These are phyloP conservation scores for Lepisosteus osseus DNA, from an alignment of 2,113 vertebrate species.

Conservation along the genomic window DNA sequence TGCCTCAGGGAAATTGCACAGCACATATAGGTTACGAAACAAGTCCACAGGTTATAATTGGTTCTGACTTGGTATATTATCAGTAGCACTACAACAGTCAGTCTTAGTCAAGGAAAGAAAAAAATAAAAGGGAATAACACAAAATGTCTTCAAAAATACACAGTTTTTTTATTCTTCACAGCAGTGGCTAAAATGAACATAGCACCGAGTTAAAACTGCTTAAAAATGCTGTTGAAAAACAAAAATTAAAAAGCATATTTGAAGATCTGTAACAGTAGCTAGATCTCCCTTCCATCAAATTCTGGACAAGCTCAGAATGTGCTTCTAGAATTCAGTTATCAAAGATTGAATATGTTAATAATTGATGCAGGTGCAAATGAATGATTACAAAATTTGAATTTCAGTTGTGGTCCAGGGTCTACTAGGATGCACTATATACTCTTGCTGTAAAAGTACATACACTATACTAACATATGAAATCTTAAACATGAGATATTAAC, in stretches of 20 bases:
- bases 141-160: conserved; percentile 30
- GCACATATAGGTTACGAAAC: conserved; percentile 50
- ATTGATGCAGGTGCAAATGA: no score
- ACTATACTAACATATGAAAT: not conserved
- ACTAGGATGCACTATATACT: no score
- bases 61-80: conserved; percentile 30
- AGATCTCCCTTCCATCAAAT: conserved; percentile 7
- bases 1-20: conserved; percentile 62
- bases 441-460: not conserved
- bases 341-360: no score
- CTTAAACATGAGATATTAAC: not conserved
- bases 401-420: no score
- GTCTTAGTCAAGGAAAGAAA: conserved; percentile 31
- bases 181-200: conserved; percentile 38
- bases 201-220: conserved; percentile 37
- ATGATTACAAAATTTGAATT: no score
- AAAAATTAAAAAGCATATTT: not conserved
- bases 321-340: no score
- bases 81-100: conserved; percentile 37
- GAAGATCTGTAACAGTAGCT: conserved; percentile 17
- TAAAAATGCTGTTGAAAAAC: not conserved
- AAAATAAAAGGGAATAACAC: conserved; percentile 16
- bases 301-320: no score
- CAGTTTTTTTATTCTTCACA: conserved; percentile 13
- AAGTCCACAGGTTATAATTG: conserved; percentile 39